Percentiles rank a stretch among this genome's conserved stretches.
Evolutionary conservation across 2,797 vertebrate species (phyloP).

Genomic region (Buceros bicornis): DNA sequence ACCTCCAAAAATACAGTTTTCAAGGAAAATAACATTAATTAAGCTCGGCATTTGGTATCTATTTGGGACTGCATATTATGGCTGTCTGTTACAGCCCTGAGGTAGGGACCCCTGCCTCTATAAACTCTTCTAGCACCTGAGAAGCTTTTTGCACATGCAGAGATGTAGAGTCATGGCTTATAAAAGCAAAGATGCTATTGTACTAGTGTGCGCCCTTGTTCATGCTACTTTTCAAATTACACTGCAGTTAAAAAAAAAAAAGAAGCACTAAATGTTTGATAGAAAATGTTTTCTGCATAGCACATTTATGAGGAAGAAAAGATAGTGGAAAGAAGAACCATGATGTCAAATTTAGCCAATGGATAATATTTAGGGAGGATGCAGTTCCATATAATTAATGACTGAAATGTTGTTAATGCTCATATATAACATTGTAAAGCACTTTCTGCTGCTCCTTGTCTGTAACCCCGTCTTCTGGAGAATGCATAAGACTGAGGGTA

Average conservation of each 20-base stretch:
- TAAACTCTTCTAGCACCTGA: neutral
- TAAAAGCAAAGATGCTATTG: neutral
- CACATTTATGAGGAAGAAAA: neutral
- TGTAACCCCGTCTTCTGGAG: neutral
- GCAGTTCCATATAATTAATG: neutral
- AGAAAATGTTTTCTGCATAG: neutral
- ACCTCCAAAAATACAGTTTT: neutral
- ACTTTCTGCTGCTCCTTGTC: neutral
- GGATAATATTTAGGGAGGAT: neutral
- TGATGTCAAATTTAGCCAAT: neutral
- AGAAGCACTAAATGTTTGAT: neutral
- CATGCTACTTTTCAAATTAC: neutral
- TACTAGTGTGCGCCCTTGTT: neutral
- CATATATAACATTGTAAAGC: neutral
- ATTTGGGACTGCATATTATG: neutral
- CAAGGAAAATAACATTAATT: neutral
- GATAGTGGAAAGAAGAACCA: neutral
- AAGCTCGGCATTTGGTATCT: neutral
- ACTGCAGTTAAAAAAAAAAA: neutral
- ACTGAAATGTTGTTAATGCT: neutral
- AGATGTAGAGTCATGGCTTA: neutral
- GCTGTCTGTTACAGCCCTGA: neutral
- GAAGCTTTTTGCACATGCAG: neutral
- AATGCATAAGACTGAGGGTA: neutral
- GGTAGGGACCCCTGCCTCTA: neutral